Conservation (phyloP, 1,140 invertebrate species). For the Pteromalus puparum region DNA sequence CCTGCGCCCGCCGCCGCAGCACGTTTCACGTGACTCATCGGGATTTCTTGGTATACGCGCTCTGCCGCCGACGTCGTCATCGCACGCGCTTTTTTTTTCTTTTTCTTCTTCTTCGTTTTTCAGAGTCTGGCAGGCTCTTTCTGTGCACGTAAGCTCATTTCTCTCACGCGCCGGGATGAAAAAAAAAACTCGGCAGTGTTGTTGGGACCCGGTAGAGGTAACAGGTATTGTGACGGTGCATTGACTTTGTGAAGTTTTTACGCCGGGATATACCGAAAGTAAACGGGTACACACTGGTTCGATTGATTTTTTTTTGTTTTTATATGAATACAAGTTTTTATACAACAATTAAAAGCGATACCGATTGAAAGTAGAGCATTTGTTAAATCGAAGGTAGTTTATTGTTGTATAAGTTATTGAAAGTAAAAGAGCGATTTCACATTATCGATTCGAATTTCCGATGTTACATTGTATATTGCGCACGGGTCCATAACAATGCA, state of each 20-base stretch:
- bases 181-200: background rate
- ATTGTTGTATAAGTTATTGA: too few species aligned
- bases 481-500: too few species aligned
- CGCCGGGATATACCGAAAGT: background rate
- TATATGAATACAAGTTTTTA: background rate
- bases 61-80: background rate
- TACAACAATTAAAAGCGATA: background rate
- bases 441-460: too few species aligned
- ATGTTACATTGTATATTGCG: too few species aligned
- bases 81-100: background rate
- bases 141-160: conserved; percentile 20
- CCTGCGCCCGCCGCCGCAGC: background rate
- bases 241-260: background rate
- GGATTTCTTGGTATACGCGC: conserved; percentile 29
- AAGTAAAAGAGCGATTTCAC: too few species aligned
- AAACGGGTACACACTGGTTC: background rate
- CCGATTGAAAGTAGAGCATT: background rate
- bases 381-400: background rate
- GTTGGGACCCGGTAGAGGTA: background rate
- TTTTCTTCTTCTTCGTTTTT: conserved; percentile 1
- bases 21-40: conserved; percentile 50
- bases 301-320: background rate
- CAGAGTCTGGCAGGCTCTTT: conserved; percentile 4
- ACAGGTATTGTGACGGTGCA: background rate
- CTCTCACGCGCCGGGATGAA: conserved; percentile 24